phyloP scores from a whole-genome alignment of 2,797 vertebrate genomes.

The Chaenodraco wilsoni region DNA sequence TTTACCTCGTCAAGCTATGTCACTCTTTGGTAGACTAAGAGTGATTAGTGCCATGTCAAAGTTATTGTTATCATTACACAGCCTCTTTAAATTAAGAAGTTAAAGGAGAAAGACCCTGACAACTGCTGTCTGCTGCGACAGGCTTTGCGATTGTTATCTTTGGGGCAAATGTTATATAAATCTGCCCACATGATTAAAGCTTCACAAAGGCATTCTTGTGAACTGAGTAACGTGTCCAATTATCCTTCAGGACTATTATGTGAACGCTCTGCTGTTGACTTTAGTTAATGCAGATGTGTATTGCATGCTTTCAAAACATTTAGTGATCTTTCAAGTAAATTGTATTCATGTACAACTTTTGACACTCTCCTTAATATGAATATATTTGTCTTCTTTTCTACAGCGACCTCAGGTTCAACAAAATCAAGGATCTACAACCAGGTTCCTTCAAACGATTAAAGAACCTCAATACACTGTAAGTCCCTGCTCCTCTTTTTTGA shows the following conservation, averaged over 20 bases:
- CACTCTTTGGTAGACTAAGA: slow-evolving; percentile 23
- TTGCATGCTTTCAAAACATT: neutral
- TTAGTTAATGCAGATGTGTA: slow-evolving; percentile 19
- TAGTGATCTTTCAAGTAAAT: neutral
- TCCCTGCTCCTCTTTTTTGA: slow-evolving; percentile 23
- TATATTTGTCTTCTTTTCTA: slow-evolving; percentile 36
- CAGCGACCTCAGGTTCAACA: slow-evolving; percentile 98
- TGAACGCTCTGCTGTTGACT: slow-evolving; percentile 7
- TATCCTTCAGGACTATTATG: slow-evolving; percentile 34
- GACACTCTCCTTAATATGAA: neutral
- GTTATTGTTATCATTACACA: slow-evolving; percentile 24
- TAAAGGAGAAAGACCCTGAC: slow-evolving; percentile 13
- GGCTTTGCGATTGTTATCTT: slow-evolving; percentile 52
- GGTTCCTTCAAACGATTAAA: slow-evolving; percentile 91
- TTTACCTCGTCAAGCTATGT: slow-evolving; percentile 23
- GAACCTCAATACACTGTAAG: slow-evolving; percentile 93
- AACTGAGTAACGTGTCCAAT: slow-evolving; percentile 54
- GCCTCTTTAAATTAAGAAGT: slow-evolving; percentile 30
- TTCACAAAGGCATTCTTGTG: slow-evolving; percentile 53
- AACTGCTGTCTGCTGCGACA: slow-evolving; percentile 19
- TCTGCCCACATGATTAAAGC: slow-evolving; percentile 47
- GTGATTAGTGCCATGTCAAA: slow-evolving; percentile 52
- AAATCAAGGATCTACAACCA: slow-evolving; percentile 95
- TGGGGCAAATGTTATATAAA: slow-evolving; percentile 55
- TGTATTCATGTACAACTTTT: neutral